Conservation (phyloP, 1,140 invertebrate genomes). For the Tetramorium alpestre region DNA sequence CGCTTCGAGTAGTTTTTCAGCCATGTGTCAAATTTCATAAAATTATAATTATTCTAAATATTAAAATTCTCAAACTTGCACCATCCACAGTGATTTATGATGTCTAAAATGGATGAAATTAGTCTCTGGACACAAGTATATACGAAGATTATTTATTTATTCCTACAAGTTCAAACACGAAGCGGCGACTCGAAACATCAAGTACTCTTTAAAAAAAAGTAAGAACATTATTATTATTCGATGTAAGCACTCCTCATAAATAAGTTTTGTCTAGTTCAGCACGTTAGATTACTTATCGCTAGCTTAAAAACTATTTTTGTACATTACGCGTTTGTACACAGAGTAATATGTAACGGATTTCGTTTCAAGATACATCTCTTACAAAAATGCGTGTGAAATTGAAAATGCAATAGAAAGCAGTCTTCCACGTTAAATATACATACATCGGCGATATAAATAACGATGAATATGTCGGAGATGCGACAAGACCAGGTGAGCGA, state of each 20-base stretch:
- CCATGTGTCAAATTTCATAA: not conserved
- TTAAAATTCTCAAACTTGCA: not conserved
- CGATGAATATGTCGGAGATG: not conserved
- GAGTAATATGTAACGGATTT: not conserved
- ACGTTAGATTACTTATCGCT: slow-evolving; percentile 27
- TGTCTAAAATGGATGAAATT: not conserved
- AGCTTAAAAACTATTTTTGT: slow-evolving; percentile 46
- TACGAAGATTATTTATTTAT: slow-evolving; percentile 47
- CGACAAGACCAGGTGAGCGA: not conserved
- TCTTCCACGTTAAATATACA: slow-evolving; percentile 45
- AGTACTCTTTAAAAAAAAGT: slow-evolving; percentile 52
- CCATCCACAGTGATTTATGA: not conserved
- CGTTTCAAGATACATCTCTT: slow-evolving; percentile 31
- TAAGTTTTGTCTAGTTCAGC: slow-evolving; percentile 26
- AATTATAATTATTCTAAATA: not conserved
- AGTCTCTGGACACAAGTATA: not conserved
- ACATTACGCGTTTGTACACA: slow-evolving; percentile 53
- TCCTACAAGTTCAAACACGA: slow-evolving; percentile 42
- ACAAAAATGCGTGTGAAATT: slow-evolving; percentile 36
- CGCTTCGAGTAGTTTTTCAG: not conserved
- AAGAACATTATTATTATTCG: slow-evolving; percentile 46
- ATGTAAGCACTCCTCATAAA: slow-evolving; percentile 47
- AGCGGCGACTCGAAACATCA: slow-evolving; percentile 6
- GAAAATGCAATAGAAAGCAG: slow-evolving; percentile 57
- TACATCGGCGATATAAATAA: slow-evolving; percentile 36